Conservation (phyloP, 2,113 vertebrate genomes). For the Engystomops pustulosus region DNA sequence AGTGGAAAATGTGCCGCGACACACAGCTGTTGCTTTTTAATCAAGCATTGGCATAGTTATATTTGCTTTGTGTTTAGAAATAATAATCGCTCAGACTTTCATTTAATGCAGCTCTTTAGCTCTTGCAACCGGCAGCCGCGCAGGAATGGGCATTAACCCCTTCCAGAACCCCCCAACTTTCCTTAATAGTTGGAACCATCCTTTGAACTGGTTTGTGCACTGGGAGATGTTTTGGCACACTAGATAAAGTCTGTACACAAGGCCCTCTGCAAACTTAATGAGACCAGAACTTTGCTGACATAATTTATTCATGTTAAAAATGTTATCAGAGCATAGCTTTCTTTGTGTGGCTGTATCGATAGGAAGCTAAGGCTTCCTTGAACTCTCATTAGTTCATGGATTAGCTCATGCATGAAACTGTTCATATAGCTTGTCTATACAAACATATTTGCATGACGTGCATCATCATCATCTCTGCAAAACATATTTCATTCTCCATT, state of each 20-base stretch:
- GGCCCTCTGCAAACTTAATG: slow-evolving; percentile 17
- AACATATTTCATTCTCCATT: not conserved
- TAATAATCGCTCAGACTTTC: slow-evolving; percentile 67
- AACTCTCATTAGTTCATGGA: not conserved
- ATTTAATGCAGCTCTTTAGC: slow-evolving; percentile 67
- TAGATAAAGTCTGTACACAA: slow-evolving; percentile 1
- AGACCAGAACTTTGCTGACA: slow-evolving; percentile 6
- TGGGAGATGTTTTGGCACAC: slow-evolving; percentile 4
- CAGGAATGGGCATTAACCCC: slow-evolving; percentile 63
- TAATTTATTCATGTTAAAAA: slow-evolving; percentile 17
- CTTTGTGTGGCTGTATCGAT: slow-evolving; percentile 7
- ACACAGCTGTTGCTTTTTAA: slow-evolving; percentile 79
- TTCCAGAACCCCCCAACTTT: not conserved
- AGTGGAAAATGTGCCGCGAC: slow-evolving; percentile 71
- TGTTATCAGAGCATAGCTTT: not conserved
- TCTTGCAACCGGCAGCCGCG: slow-evolving; percentile 52
- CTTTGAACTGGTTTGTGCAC: not conserved
- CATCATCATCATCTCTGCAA: too few species aligned
- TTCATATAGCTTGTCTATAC: not conserved
- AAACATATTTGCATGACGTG: not conserved
- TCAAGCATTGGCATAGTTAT: slow-evolving; percentile 72
- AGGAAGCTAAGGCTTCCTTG: not conserved
- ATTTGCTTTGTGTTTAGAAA: slow-evolving; percentile 71
- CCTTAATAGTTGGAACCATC: not conserved
- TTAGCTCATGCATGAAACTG: not conserved